Percentiles rank a stretch among this genome's conserved stretches.
Evolutionary conservation across 2,888 invertebrate species (phyloP).

Genomic region (Ochropleura leucogaster): DNA sequence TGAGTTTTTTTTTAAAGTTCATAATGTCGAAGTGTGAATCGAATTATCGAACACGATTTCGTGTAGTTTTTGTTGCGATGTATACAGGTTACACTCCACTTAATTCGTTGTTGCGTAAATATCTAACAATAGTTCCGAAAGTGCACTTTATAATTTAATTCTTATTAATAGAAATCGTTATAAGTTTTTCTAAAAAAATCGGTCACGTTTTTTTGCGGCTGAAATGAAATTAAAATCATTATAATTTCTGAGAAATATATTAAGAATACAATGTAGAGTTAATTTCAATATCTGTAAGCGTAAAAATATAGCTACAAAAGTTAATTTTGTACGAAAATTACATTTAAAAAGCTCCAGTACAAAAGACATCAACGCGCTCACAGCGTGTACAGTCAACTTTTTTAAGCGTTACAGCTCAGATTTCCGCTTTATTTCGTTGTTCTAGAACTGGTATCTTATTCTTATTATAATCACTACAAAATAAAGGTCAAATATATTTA

Average conservation of each 20-base stretch:
- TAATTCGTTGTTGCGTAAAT: slow-evolving; percentile 31
- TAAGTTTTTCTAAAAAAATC: slow-evolving; percentile 6
- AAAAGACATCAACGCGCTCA: slow-evolving; percentile 79
- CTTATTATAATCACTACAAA: slow-evolving; percentile 24
- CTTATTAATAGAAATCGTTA: slow-evolving; percentile 10
- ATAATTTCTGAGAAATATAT: background rate
- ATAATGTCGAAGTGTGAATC: slow-evolving; percentile 49
- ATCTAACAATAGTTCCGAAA: slow-evolving; percentile 21
- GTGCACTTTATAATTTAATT: slow-evolving; percentile 26
- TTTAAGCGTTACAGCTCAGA: background rate
- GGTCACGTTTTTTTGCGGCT: slow-evolving; percentile 25
- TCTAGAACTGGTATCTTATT: slow-evolving; percentile 43
- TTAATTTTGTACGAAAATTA: background rate
- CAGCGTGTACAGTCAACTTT: background rate
- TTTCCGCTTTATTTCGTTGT: slow-evolving; percentile 37
- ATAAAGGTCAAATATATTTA: slow-evolving; percentile 52
- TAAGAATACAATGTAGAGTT: background rate
- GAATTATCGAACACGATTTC: slow-evolving; percentile 51
- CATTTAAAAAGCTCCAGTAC: slow-evolving; percentile 50
- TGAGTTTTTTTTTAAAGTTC: slow-evolving; percentile 70
- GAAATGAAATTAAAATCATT: background rate
- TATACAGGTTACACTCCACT: slow-evolving; percentile 41
- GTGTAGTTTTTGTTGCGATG: slow-evolving; percentile 33
- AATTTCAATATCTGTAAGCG: background rate
- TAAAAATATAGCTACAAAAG: background rate